Conservation (phyloP, 1,140 invertebrate species). For the Tetramorium alpestre region DNA sequence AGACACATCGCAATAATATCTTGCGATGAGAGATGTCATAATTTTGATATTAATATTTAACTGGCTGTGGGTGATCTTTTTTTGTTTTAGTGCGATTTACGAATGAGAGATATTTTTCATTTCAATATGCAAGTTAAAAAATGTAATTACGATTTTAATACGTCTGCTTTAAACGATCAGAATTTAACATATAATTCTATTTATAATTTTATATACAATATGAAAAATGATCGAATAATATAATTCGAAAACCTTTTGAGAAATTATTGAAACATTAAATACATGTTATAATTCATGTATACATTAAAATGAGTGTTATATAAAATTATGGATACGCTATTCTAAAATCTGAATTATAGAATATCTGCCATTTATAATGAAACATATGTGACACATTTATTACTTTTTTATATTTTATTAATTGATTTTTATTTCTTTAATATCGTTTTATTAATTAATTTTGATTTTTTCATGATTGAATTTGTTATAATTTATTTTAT, state of each 20-base stretch:
- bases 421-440: not conserved
- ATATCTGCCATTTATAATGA: not conserved
- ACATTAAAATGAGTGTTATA: not conserved
- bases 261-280: not conserved
- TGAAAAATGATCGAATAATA: not conserved
- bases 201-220: not conserved
- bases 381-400: not conserved
- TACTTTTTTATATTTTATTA: not conserved
- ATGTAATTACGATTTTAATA: not conserved
- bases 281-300: not conserved
- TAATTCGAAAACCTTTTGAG: not conserved
- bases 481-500: not conserved
- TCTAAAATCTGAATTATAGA: not conserved
- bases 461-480: not conserved
- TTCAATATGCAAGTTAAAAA: not conserved
- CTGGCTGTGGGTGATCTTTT: not conserved
- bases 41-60: conserved; percentile 13
- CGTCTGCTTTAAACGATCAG: not conserved
- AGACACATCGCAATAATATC: conserved; percentile 3
- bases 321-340: not conserved
- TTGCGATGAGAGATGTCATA: not conserved
- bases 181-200: not conserved
- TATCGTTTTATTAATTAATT: not conserved
- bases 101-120: not conserved
- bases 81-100: not conserved